Conservation (phyloP, 2,888 invertebrate species). For the Glyphotaelius pellucidus region DNA sequence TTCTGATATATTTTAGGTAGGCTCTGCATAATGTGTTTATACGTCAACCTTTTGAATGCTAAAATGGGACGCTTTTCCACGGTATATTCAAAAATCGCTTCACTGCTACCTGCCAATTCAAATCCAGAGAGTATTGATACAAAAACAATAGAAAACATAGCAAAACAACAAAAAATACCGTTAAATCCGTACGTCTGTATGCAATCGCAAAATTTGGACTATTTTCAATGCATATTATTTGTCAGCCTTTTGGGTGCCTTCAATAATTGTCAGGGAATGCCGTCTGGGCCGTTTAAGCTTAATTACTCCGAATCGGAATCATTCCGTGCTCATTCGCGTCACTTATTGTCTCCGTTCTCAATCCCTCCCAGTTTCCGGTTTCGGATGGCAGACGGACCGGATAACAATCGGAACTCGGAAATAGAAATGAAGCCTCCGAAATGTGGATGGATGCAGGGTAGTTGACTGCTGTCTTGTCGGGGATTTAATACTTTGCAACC, state of each 20-base stretch:
- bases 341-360: conserved; percentile 40
- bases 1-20: too few relatives aligned
- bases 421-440: conserved; percentile 40
- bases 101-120: background rate
- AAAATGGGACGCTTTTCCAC: background rate
- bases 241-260: background rate
- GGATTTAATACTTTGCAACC: background rate
- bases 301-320: conserved; percentile 44
- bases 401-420: conserved; percentile 29
- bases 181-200: background rate
- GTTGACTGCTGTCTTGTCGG: background rate
- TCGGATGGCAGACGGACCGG: conserved; percentile 29
- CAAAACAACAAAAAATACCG: background rate
- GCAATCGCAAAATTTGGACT: conserved; percentile 12
- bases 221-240: conserved; percentile 26
- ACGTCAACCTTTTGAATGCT: too few relatives aligned
- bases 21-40: too few relatives aligned
- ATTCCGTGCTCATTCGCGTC: conserved; percentile 40
- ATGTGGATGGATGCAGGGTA: conserved; percentile 6
- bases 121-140: background rate
- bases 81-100: background rate
- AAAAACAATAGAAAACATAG: background rate
- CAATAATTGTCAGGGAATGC: background rate
- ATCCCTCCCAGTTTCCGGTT: background rate
- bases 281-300: conserved; percentile 44